phyloP scores from a whole-genome alignment of 2,888 invertebrate genomes.

The Machimus rusticus region DNA sequence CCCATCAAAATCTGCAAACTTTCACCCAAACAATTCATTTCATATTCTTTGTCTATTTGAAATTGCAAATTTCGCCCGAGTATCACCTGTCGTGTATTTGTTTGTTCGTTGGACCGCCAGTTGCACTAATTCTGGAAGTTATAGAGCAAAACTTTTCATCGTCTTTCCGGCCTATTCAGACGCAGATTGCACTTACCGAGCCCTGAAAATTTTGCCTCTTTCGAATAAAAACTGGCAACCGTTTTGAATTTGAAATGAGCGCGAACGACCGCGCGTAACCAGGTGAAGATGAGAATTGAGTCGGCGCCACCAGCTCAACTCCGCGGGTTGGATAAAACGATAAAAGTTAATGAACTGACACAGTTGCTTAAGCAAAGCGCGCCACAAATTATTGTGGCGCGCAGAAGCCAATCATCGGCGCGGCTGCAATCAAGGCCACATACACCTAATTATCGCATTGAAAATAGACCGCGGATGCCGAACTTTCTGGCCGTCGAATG shows the following conservation, averaged over 20 bases:
- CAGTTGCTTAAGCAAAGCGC: not conserved
- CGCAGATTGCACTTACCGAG: not conserved
- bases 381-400: not conserved
- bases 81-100: not conserved
- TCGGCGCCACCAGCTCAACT: not conserved
- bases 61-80: not conserved
- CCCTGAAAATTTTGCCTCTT: not conserved
- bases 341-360: constrained; percentile 18
- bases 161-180: not conserved
- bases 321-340: not conserved
- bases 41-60: not conserved
- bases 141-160: not conserved
- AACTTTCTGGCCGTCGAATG: constrained; percentile 12
- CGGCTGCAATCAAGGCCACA: constrained; percentile 23
- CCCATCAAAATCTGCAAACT: not conserved
- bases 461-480: constrained; percentile 21
- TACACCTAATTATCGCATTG: not conserved
- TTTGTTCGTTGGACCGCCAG: not conserved
- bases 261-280: not conserved
- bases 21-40: not conserved
- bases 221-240: not conserved
- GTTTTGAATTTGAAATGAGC: not conserved
- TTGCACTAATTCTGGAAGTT: not conserved
- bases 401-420: not conserved
- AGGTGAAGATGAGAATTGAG: not conserved